Base-by-base conservation (phyloP, 2,113 vertebrate species). In the Oryzias javanicus region DNA sequence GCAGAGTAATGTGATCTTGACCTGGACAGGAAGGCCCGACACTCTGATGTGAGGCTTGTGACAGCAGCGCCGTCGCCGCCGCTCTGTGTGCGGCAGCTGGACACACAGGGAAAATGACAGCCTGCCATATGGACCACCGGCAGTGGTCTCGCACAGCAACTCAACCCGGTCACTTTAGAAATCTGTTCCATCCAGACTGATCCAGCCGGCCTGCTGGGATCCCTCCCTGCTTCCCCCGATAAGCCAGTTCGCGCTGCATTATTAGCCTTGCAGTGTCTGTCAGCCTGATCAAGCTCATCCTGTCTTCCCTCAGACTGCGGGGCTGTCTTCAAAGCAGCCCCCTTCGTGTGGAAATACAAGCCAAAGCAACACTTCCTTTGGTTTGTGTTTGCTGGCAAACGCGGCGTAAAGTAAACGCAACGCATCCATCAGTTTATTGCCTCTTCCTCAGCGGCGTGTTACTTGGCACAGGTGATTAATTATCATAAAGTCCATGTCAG, bases 81-180 rank as follows among this genome's bases (percentile, higher is more conserved):
- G 35, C 18, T 40, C 27, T 45, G 65, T 42, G 58, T 46, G 53
- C 12, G 42, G 53, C 50, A 66, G 76, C 66, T 29, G 46, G 69
- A 64, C 72, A 55, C 70, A 60, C 58, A 62, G 68, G 42, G 69
- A 55, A 76, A 67, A 74, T 57, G 79, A 82, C 72, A 79, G 58
- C 59, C 61, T 35, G 67, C 82, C 82, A 86, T 86, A 86, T 82
- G 84, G 84, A 70, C 79, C 74, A 72, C 79, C 72, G 41, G 77
- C 70, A 59, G 81, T 27, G 58, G 77, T 72, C 79, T 67, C 29
- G 40, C 69, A 19, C 75, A 67, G 61, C 55, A 55, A 75, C 77
- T 79, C 84, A 81, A 79, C 77, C 79, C 79, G 84, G 84, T 79
- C 79, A 77, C 65, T 73, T 79, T 80, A 74, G 49, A 70, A 78